phyloP scores from a whole-genome alignment of 2,888 invertebrate species.

The Dichetophora obliterata region DNA sequence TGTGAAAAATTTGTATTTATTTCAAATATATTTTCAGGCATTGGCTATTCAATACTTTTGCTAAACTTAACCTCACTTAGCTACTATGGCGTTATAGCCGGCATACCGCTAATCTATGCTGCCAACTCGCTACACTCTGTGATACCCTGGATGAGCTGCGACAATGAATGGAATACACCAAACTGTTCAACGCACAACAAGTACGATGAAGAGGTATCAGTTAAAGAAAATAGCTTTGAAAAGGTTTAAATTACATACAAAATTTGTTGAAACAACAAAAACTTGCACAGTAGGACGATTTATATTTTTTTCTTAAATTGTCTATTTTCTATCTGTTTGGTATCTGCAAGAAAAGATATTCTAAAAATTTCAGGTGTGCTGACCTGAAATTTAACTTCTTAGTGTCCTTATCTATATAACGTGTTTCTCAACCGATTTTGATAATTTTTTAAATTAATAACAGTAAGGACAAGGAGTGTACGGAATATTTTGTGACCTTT shows the following conservation, averaged over 20 bases:
- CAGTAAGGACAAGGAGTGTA: too few relatives aligned
- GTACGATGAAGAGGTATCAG: slow-evolving; percentile 56
- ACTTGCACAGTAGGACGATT: too few relatives aligned
- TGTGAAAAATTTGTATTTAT: not conserved
- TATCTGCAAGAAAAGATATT: too few relatives aligned
- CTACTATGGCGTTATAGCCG: slow-evolving; percentile 87
- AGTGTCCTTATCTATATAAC: too few relatives aligned
- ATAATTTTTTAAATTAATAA: too few relatives aligned
- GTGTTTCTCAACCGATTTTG: too few relatives aligned
- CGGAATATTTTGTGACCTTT: too few relatives aligned
- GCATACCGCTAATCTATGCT: slow-evolving; percentile 87
- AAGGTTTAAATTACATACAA: not conserved
- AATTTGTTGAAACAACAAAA: too few relatives aligned
- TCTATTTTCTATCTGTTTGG: too few relatives aligned
- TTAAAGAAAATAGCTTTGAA: not conserved
- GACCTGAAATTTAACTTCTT: too few relatives aligned
- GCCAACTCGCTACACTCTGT: slow-evolving; percentile 77
- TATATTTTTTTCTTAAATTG: too few relatives aligned
- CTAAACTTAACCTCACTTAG: slow-evolving; percentile 84
- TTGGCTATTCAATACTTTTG: slow-evolving; percentile 80
- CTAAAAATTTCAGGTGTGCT: too few relatives aligned
- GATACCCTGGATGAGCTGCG: slow-evolving; percentile 85
- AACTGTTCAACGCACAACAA: slow-evolving; percentile 60
- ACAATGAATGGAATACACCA: slow-evolving; percentile 83
- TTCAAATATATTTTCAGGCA: slow-evolving; percentile 53